phyloP scores from a whole-genome alignment of 2,797 vertebrate genomes.

The Uromys caudimaculatus region DNA sequence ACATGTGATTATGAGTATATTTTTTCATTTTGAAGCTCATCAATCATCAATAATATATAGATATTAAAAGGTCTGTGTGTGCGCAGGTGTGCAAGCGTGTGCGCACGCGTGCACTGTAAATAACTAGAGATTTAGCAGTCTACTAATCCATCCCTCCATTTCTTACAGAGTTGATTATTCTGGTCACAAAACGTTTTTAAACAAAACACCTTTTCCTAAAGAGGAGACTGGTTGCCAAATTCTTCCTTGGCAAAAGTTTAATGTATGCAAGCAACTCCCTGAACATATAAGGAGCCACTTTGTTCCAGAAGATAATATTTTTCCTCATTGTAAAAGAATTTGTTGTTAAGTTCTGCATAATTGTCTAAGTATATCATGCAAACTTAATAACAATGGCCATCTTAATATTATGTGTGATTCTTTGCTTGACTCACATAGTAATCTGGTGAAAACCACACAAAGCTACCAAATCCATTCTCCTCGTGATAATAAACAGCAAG shows the following conservation, averaged over 20 bases:
- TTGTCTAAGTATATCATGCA: not conserved
- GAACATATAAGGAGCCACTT: conserved; percentile 10
- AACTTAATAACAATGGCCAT: conserved; percentile 14
- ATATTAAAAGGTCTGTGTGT: not conserved
- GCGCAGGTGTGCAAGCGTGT: not conserved
- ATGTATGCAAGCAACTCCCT: conserved; percentile 2
- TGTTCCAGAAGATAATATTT: not conserved
- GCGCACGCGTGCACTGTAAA: not conserved
- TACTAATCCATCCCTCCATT: not conserved
- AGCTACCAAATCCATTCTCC: conserved; percentile 27
- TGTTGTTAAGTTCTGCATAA: conserved; percentile 16
- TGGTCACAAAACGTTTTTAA: conserved; percentile 12
- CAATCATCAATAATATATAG: not conserved
- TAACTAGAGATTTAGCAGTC: not conserved
- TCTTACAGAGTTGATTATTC: conserved; percentile 22
- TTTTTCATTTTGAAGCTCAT: not conserved
- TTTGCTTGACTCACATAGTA: not conserved
- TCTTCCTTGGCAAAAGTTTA: conserved; percentile 29
- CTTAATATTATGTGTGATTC: conserved; percentile 10
- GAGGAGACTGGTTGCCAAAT: conserved; percentile 9
- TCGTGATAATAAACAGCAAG: conserved; percentile 21
- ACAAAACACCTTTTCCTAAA: conserved; percentile 9
- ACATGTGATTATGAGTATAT: not conserved
- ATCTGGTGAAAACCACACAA: conserved; percentile 32
- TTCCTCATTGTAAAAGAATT: not conserved